These are phyloP conservation scores for Drosophila insularis DNA, from an alignment of 1,140 invertebrate genomes.

Conservation along the genomic window DNA sequence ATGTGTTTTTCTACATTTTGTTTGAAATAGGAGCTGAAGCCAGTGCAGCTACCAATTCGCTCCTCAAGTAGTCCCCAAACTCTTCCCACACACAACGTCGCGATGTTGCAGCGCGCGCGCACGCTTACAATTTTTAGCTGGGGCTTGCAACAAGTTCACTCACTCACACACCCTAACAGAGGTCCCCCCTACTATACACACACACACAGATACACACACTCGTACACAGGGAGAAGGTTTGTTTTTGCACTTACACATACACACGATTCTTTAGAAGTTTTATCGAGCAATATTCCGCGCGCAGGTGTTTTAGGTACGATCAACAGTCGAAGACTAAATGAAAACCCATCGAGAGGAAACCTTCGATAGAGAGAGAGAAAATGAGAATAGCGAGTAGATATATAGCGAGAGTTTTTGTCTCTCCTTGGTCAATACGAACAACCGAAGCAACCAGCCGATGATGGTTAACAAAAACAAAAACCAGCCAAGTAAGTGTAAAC, in stretches of 20 bases:
- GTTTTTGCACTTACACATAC: conserved; percentile 35
- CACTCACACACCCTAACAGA: conserved; percentile 28
- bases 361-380: conserved; percentile 35
- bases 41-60: conserved; percentile 82
- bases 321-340: conserved; percentile 80
- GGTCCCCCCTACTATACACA: not conserved
- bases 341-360: conserved; percentile 21
- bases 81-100: conserved; percentile 81
- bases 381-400: conserved; percentile 25
- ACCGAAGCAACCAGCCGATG: not conserved
- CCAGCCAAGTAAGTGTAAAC: conserved; percentile 52
- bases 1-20: conserved; percentile 82
- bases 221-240: conserved; percentile 16
- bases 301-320: conserved; percentile 81
- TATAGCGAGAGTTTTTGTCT: conserved; percentile 14
- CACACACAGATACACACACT: conserved; percentile 13
- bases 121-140: conserved; percentile 52
- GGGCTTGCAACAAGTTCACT: conserved; percentile 79
- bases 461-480: conserved; percentile 41
- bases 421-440: conserved; percentile 5
- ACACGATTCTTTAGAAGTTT: conserved; percentile 58
- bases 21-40: conserved; percentile 83
- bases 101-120: conserved; percentile 32
- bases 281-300: conserved; percentile 49
- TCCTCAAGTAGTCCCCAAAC: conserved; percentile 82